Base-by-base conservation (phyloP, 2,797 vertebrate genomes). In the Pseudomugil tenellus region DNA sequence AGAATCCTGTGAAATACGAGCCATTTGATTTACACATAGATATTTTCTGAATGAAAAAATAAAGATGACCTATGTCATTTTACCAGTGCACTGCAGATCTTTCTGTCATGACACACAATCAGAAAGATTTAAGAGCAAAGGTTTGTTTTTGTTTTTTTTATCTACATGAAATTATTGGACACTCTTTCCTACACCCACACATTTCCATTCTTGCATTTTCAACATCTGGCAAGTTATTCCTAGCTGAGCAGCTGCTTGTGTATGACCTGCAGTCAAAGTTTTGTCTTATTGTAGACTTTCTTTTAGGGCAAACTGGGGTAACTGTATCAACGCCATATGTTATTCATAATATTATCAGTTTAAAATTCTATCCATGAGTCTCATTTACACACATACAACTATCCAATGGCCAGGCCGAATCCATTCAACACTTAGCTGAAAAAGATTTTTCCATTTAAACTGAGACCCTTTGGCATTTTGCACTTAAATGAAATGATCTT, bases 371-470 rank as follows among this genome's bases (percentile, higher is more conserved):
- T 69, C 58, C 25, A 26, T 32, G 56, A 43, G 67, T 77, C 78
- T 78, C 52, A 52, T 21, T 58, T 67, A 70, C 68, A 69, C 76
- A 67, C 41, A 46, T 34, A 63, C 51, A 65, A 60, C 39, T 9
- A 68, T 58, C 39, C 63, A 72, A 49, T 72, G 58, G 79, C 14
- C 72, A 76, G 29, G 62, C 69, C 63, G 55, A 49, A 72, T 76
- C 67, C 65, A 87, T 88, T 80, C 78, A 81, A 85, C 87, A 78
- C 76, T 84, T 55, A 68, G 57, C 67, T 65, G 51, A 79, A 37
- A 90, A 80, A 68, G 69, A 56, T 78, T 89, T 89, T 89, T 85
- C 82, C 83, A 83, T 79, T 74, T 29, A 80, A 72, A 55, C 68
- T 39, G 32, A 77, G 54, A 69, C 74, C 75, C 73, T 54, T 74